Percentiles rank a stretch among this genome's conserved stretches.
Evolutionary conservation across 92 coral and sea anemone genomes (phyloP).

Genomic region (Blastomussa wellsi): DNA sequence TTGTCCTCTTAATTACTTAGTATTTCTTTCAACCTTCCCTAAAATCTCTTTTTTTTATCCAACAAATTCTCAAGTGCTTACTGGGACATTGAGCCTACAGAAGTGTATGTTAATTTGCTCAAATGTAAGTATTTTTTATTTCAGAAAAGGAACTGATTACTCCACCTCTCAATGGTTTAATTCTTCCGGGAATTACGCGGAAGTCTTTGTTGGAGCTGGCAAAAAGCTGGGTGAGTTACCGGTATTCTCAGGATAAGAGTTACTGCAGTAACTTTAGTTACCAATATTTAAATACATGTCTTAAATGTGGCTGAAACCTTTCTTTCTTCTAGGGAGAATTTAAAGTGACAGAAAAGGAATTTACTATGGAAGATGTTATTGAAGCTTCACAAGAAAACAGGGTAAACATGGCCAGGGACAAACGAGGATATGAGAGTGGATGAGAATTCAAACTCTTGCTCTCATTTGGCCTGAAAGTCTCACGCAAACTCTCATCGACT

Average conservation of each 20-base stretch:
- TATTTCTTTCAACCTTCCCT: not conserved
- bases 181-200: slow-evolving; percentile 91
- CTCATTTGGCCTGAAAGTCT: too few relatives aligned
- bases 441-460: too few relatives aligned
- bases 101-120: not conserved
- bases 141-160: slow-evolving; percentile 87
- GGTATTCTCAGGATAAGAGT: not conserved
- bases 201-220: slow-evolving; percentile 83
- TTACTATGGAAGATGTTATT: slow-evolving; percentile 76
- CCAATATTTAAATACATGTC: not conserved
- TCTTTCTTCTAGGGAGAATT: slow-evolving; percentile 72
- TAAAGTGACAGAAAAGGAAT: slow-evolving; percentile 81
- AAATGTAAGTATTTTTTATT: not conserved
- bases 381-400: slow-evolving; percentile 77
- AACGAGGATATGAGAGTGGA: too few relatives aligned
- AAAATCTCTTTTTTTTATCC: not conserved
- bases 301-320: not conserved
- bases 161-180: slow-evolving; percentile 93
- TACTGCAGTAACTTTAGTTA: not conserved
- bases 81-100: too few relatives aligned
- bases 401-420: too few relatives aligned
- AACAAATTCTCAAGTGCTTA: not conserved
- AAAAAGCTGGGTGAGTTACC: slow-evolving; percentile 79
- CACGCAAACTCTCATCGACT: too few relatives aligned
- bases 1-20: too few relatives aligned